Evolutionary conservation across 2,797 vertebrate species (phyloP).

Genomic region (Valencia hispanica): DNA sequence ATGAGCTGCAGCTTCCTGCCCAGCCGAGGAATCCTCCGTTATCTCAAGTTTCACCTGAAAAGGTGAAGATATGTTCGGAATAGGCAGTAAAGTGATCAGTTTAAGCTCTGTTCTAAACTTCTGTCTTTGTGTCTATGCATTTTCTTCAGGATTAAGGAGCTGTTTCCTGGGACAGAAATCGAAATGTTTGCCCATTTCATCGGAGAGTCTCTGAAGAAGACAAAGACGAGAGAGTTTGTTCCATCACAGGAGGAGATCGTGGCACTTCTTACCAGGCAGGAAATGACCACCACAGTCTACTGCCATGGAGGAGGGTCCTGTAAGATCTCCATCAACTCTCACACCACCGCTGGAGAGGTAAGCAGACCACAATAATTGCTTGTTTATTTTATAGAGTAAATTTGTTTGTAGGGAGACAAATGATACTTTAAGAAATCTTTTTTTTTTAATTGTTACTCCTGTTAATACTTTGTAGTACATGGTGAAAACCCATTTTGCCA

Average conservation of each 20-base stretch:
- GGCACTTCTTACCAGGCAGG: conserved; percentile 87
- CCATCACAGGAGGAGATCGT: conserved; percentile 93
- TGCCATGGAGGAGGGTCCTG: conserved; percentile 95
- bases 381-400: background rate
- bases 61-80: conserved; percentile 72
- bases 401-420: background rate
- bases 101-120: background rate
- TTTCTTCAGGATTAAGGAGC: conserved; percentile 85
- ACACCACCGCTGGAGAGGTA: conserved; percentile 94
- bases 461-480: background rate
- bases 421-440: background rate
- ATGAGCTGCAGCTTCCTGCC: conserved; percentile 94
- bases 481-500: too few relatives aligned
- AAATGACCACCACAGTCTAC: conserved; percentile 94
- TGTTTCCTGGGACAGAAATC: conserved; percentile 87
- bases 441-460: background rate
- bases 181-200: conserved; percentile 89
- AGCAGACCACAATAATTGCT: background rate
- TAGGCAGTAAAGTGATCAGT: background rate
- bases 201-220: conserved; percentile 89
- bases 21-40: conserved; percentile 89
- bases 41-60: conserved; percentile 93
- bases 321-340: conserved; percentile 94
- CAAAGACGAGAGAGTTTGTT: conserved; percentile 89
- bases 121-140: background rate